These are phyloP conservation scores for Onthophagus sagittarius DNA, from an alignment of 2,888 invertebrate genomes.

Conservation along the genomic window DNA sequence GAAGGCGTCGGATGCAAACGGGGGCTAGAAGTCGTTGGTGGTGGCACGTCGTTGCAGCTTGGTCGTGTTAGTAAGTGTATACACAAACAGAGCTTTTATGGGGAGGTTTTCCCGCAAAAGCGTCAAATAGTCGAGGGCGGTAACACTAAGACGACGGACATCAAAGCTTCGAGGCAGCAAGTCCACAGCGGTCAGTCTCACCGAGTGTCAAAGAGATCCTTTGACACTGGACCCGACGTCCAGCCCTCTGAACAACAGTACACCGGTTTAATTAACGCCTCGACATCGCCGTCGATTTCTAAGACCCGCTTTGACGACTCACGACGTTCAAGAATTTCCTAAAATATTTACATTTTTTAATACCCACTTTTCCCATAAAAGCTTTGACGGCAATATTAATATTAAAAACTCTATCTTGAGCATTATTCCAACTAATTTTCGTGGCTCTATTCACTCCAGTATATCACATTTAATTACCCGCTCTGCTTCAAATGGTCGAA, in stretches of 20 bases:
- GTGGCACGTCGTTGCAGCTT: slow-evolving; percentile 4
- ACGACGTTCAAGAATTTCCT: not conserved
- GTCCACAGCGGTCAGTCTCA: slow-evolving; percentile 43
- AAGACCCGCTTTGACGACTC: slow-evolving; percentile 2
- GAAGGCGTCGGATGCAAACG: not conserved
- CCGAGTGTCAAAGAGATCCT: slow-evolving; percentile 45
- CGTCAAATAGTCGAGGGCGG: slow-evolving; percentile 45
- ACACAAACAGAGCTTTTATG: slow-evolving; percentile 37
- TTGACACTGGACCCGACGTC: slow-evolving; percentile 46
- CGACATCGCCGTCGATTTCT: slow-evolving; percentile 4
- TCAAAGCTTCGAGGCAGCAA: slow-evolving; percentile 45
- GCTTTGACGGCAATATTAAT: not conserved
- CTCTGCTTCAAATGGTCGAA: not conserved
- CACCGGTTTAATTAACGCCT: slow-evolving; percentile 28
- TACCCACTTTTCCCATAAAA: not conserved
- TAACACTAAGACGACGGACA: slow-evolving; percentile 49
- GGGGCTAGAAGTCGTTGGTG: not conserved
- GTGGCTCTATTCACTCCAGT: not conserved
- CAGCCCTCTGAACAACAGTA: slow-evolving; percentile 37
- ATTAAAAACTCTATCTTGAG: not conserved
- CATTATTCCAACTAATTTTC: not conserved
- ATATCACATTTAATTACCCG: not conserved
- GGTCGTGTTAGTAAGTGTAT: slow-evolving; percentile 18
- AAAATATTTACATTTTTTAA: not conserved
- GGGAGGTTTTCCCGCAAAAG: slow-evolving; percentile 48